Conservation (phyloP, 1,140 invertebrate genomes). For the Zaprionus capensis region DNA sequence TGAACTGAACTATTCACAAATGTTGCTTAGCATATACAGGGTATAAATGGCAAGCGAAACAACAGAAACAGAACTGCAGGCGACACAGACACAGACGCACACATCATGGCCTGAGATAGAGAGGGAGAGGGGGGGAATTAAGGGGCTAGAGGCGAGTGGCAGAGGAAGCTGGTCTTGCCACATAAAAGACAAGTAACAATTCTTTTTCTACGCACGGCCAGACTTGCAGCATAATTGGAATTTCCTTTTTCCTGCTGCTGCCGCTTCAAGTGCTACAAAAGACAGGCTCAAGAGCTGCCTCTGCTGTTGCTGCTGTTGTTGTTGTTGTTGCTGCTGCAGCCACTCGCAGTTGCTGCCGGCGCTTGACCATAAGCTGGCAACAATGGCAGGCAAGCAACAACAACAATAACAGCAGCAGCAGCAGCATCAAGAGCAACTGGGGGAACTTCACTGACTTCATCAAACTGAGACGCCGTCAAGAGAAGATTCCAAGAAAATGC, state of each 20-base stretch:
- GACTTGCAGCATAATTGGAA: constrained; percentile 81
- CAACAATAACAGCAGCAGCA: constrained; percentile 6
- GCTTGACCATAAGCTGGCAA: constrained; percentile 40
- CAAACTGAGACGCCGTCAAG: constrained; percentile 32
- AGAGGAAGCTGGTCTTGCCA: constrained; percentile 5
- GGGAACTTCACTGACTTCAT: constrained; percentile 33
- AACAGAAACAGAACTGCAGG: constrained; percentile 34
- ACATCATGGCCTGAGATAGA: no score
- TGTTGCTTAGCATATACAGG: neutral
- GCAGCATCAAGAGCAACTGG: neutral
- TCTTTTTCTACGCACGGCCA: constrained; percentile 76
- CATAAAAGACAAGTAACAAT: constrained; percentile 70
- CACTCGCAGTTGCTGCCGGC: constrained; percentile 21
- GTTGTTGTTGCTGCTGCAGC: constrained; percentile 14
- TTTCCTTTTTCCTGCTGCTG: constrained; percentile 75
- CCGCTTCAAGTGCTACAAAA: constrained; percentile 47
- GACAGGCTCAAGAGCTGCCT: constrained; percentile 40
- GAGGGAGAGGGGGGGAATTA: constrained; percentile 2
- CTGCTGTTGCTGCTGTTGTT: neutral
- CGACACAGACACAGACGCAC: constrained; percentile 19
- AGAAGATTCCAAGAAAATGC: constrained; percentile 46
- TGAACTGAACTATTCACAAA: neutral
- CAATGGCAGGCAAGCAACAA: constrained; percentile 8
- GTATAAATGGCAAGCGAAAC: neutral
- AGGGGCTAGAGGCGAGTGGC: neutral